Percentiles rank a stretch among this genome's conserved stretches.
Conservation (phyloP, 2,888 invertebrate species). For the Vanessa cardui region DNA sequence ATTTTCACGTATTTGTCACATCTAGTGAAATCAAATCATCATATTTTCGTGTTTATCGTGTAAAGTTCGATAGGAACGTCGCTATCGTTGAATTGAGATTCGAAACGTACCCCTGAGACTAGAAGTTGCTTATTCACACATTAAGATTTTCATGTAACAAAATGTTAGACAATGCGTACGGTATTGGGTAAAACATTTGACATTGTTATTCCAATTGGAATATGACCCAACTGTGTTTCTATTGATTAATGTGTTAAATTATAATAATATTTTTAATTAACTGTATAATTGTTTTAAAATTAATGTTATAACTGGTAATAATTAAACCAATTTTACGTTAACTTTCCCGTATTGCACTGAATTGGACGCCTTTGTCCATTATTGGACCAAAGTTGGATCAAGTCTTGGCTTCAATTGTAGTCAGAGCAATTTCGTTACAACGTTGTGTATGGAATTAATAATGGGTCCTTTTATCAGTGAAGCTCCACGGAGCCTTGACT, state of each 20-base stretch:
- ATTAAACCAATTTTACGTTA: not conserved
- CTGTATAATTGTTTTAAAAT: no score
- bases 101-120: constrained; percentile 30
- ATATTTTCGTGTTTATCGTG: constrained; percentile 18
- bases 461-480: constrained; percentile 27
- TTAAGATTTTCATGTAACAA: constrained; percentile 12
- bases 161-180: constrained; percentile 8
- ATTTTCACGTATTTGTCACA: not conserved
- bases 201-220: not conserved
- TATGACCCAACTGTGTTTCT: no score
- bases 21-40: constrained; percentile 20
- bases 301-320: not conserved
- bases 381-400: constrained; percentile 8
- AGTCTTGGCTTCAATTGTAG: constrained; percentile 9
- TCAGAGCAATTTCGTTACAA: constrained; percentile 9
- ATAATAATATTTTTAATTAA: no score
- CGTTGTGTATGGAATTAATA: constrained; percentile 23
- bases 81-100: constrained; percentile 38
- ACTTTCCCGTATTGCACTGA: not conserved
- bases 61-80: constrained; percentile 18
- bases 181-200: not conserved
- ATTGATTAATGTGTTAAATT: no score
- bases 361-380: constrained; percentile 11
- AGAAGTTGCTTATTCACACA: constrained; percentile 33
- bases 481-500: constrained; percentile 19